Evolutionary conservation across 2,113 vertebrate genomes (phyloP), one percentile per base, ranked within the genome.

Genomic region (Nothocercus nigrocapillus): DNA sequence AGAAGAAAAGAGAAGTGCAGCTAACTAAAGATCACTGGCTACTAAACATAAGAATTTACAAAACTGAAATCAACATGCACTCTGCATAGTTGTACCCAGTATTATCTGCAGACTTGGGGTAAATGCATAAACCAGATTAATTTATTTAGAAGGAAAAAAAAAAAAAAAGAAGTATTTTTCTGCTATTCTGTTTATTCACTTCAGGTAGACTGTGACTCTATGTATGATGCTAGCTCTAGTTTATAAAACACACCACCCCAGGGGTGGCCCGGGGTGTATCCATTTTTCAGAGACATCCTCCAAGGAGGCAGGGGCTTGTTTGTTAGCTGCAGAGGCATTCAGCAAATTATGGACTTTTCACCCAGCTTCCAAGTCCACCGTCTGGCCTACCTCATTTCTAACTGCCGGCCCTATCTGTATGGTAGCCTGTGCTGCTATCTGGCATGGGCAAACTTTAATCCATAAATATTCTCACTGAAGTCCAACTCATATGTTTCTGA

Each of bases 41-140:
- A 56, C 13, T 25, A 69, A 82, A 44, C 9, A 18, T 5, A 32
- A 75, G 17, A 61, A 76, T 56, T 56, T 61, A 32, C 7, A 61
- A 1, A 34, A 74, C 47, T 70, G 64, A 83, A 93, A n/a, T 76
- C 49, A 91, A 40, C 16, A 22, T 15, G 12, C 9, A 61, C 10
- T 5, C 5, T 13, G 10, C 77, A 13, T 15, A 45, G 10, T 25
- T 40, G 27, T 30, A 47, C 3, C 69, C 0, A 0, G 6, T 81
- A 5, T 70, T 64, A 32, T 47, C 47, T 62, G 34, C 1, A 0
- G 44, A 66, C 38, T 9, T 47, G 25, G 54, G 5, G 15, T 44
- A 86, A 81, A 51, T 0, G 1, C 17, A 8, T n/a, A 21, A 17
- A 17, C 68, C 44, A 2, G 1, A 21, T 6, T 0, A 74, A 53